Conservation (phyloP, 2,888 invertebrate genomes). For the Aleiodes alternator region DNA sequence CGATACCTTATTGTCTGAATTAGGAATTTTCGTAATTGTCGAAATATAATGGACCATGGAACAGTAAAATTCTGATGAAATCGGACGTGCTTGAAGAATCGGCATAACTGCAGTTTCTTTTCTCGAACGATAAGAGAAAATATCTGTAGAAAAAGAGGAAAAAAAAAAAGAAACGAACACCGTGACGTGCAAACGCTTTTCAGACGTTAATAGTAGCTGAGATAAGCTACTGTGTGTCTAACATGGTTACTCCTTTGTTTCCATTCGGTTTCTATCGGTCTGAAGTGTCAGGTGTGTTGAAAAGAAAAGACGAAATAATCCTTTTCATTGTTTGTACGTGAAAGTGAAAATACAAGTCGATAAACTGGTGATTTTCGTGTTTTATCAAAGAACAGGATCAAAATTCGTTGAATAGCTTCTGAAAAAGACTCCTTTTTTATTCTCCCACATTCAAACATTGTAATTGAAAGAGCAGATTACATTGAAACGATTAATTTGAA, state of each 20-base stretch:
- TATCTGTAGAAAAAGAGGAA: background rate
- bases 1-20: no score
- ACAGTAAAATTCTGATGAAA: background rate
- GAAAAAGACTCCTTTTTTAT: no score
- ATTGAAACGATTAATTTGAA: no score
- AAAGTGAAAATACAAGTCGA: no score
- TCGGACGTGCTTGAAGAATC: constrained; percentile 10
- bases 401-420: no score
- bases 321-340: background rate
- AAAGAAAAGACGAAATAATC: background rate
- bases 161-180: background rate
- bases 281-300: background rate
- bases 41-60: no score
- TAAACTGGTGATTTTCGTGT: no score
- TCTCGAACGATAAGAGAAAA: background rate
- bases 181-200: constrained; percentile 14
- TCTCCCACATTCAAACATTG: no score
- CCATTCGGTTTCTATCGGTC: no score
- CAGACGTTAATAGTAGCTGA: background rate
- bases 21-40: no score
- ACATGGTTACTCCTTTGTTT: background rate
- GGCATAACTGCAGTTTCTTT: background rate
- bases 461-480: no score
- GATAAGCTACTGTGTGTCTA: constrained; percentile 18
- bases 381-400: no score